Percentiles rank a stretch among this genome's conserved stretches.
Evolutionary conservation across 2,888 invertebrate species (phyloP).

Genomic region (Mimachlamys varia): DNA sequence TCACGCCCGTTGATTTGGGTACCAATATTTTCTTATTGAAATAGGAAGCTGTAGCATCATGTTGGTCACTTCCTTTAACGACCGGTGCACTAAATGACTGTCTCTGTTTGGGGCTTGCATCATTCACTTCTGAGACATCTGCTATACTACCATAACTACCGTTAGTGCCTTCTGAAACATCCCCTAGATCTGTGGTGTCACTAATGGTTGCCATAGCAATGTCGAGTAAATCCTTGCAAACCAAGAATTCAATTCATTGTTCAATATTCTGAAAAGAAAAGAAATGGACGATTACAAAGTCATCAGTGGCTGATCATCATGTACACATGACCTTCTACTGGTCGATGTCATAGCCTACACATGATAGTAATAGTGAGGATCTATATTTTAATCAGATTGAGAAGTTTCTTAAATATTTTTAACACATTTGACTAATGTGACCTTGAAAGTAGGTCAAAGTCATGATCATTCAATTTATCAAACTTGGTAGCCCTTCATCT

Average conservation of each 20-base stretch:
- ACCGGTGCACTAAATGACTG: not conserved
- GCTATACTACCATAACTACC: not conserved
- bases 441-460: no score
- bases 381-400: no score
- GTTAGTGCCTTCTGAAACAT: not conserved
- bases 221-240: not conserved
- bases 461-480: no score
- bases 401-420: no score
- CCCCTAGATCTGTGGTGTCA: not conserved
- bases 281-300: not conserved
- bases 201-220: not conserved
- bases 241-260: not conserved
- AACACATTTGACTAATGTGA: no score
- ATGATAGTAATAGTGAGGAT: no score
- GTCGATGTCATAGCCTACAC: no score
- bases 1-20: not conserved
- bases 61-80: not conserved
- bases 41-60: not conserved
- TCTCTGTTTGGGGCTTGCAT: not conserved
- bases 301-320: no score
- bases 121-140: not conserved
- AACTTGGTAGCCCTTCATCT: no score
- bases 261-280: not conserved
- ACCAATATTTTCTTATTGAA: slow-evolving; percentile 8
- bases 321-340: no score